Conservation (phyloP, 2,113 vertebrate species). For the Uria lomvia region DNA sequence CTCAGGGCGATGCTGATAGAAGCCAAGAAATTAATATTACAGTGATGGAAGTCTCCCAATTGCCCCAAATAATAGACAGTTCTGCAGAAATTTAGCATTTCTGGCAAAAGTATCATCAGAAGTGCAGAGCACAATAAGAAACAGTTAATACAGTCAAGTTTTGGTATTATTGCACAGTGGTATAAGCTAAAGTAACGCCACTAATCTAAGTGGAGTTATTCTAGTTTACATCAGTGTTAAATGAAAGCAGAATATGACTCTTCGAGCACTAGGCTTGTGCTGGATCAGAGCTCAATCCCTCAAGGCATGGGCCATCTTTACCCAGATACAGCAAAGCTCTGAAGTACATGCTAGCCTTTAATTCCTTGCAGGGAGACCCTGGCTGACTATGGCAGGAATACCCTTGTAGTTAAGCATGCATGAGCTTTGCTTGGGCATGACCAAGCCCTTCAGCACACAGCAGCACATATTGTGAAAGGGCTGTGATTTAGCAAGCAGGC, state of each 20-base stretch:
- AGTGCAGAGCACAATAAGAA: background rate
- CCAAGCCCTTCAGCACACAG: background rate
- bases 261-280: background rate
- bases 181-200: background rate
- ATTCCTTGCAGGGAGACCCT: background rate
- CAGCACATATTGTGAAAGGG: background rate
- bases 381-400: background rate
- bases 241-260: background rate
- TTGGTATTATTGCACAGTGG: background rate
- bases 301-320: background rate
- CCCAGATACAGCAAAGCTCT: background rate
- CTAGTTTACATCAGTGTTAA: background rate
- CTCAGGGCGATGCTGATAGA: background rate
- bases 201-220: background rate
- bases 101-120: background rate
- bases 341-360: background rate
- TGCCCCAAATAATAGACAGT: background rate
- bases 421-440: background rate
- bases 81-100: background rate
- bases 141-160: background rate
- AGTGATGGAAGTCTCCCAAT: conserved; percentile 33
- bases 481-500: background rate
- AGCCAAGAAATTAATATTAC: conserved; percentile 44
- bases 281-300: background rate
- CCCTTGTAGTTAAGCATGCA: background rate